phyloP scores from a whole-genome alignment of 2,113 vertebrate genomes.

The Andinoacara biseriatus region DNA sequence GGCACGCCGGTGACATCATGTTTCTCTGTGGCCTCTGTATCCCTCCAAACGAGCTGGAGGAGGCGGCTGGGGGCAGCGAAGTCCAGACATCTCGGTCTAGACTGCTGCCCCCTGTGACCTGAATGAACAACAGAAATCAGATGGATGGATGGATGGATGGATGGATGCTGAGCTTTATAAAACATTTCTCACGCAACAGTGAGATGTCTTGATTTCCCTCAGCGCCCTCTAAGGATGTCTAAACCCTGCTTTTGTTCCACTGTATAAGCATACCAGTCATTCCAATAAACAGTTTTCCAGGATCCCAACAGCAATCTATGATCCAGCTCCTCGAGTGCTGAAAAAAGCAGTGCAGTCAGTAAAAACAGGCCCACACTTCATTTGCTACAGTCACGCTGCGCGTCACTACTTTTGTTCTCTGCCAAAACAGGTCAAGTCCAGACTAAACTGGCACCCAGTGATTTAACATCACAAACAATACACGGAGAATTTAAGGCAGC shows the following conservation, averaged over 20 bases:
- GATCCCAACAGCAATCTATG: not conserved
- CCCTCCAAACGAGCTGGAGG: not conserved
- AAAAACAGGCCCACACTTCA: not conserved
- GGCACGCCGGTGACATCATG: not conserved
- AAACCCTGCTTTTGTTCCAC: not conserved
- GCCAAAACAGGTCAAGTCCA: slow-evolving; percentile 17
- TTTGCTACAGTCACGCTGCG: not conserved
- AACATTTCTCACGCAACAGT: no score
- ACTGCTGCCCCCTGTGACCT: not conserved
- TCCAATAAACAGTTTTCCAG: not conserved
- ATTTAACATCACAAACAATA: slow-evolving; percentile 12
- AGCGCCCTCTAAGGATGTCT: not conserved
- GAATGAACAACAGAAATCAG: not conserved
- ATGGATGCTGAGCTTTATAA: not conserved
- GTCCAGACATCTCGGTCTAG: not conserved
- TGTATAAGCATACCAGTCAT: not conserved
- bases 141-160: no score
- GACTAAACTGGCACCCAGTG: slow-evolving; percentile 8
- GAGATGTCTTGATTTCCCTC: no score
- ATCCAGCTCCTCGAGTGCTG: not conserved
- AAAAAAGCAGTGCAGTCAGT: not conserved
- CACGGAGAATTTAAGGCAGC: not conserved
- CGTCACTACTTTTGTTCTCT: not conserved
- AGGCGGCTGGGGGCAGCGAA: not conserved
- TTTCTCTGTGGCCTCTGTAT: not conserved